phyloP scores from a whole-genome alignment of 2,113 vertebrate genomes.

The Tupaia chinensis region DNA sequence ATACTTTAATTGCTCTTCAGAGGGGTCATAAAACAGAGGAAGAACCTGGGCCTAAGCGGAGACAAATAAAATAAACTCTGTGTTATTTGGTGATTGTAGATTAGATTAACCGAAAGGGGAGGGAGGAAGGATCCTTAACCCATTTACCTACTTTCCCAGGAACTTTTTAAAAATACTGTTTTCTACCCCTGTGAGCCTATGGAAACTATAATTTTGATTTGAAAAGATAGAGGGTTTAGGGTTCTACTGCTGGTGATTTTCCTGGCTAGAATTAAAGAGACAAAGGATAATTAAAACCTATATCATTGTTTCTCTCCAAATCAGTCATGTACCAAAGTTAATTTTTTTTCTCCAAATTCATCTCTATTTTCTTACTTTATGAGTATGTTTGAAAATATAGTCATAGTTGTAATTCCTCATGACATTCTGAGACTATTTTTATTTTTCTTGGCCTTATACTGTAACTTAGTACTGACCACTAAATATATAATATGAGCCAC shows the following conservation, averaged over 20 bases:
- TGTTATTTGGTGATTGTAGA: slow-evolving; percentile 52
- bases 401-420: not conserved
- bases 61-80: slow-evolving; percentile 44
- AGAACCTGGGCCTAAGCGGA: not conserved
- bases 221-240: slow-evolving; percentile 14
- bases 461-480: not conserved
- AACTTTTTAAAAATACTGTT: not conserved
- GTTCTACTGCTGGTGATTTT: not conserved
- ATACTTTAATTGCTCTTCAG: not conserved
- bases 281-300: not conserved
- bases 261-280: not conserved
- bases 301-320: slow-evolving; percentile 1
- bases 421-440: slow-evolving; percentile 2
- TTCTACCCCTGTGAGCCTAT: slow-evolving; percentile 17
- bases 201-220: slow-evolving; percentile 43
- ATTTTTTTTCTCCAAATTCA: not conserved
- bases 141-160: slow-evolving; percentile 44
- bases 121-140: slow-evolving; percentile 29
- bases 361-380: not conserved
- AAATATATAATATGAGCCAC: slow-evolving; percentile 1
- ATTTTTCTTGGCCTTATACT: slow-evolving; percentile 20
- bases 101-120: slow-evolving; percentile 45
- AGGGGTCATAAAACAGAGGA: slow-evolving; percentile 4
- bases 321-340: not conserved
- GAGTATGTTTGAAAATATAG: not conserved